Evolutionary conservation across 2,888 invertebrate species (phyloP).

Genomic region (Timema podura): DNA sequence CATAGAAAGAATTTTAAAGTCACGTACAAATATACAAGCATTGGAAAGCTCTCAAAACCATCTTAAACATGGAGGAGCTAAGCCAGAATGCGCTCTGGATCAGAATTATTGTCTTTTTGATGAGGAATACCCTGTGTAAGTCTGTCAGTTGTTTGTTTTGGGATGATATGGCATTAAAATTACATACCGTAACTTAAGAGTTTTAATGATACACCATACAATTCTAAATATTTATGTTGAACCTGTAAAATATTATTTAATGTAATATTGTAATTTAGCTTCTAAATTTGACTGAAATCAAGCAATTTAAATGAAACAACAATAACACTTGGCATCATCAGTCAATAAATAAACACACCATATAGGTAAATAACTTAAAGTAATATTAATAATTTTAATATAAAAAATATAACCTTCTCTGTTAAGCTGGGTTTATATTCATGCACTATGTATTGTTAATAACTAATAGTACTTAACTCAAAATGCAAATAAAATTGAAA

Average conservation of each 20-base stretch:
- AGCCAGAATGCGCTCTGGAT: conserved; percentile 35
- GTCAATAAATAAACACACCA: no score
- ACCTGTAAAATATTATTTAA: background rate
- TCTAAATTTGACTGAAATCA: background rate
- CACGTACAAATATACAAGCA: background rate
- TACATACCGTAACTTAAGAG: no score
- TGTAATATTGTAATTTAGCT: background rate
- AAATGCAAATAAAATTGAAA: no score
- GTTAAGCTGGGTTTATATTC: no score
- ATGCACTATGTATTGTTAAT: no score
- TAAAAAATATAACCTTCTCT: no score
- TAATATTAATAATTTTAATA: no score
- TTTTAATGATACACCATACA: background rate
- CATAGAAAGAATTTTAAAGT: conserved; percentile 7
- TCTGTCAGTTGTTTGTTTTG: no score
- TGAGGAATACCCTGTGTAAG: conserved; percentile 38
- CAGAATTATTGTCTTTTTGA: conserved; percentile 37
- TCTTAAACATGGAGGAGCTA: conserved; percentile 29
- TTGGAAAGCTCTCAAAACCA: conserved; percentile 15
- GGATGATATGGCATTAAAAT: no score
- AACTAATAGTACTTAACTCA: no score
- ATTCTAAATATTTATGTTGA: background rate
- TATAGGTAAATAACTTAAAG: no score
- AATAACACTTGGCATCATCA: no score
- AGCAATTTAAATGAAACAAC: conserved; percentile 12